Percentiles rank a stretch among this genome's conserved stretches.
Conservation (phyloP, 2,113 vertebrate species). For the Corythornis madagascariensis region DNA sequence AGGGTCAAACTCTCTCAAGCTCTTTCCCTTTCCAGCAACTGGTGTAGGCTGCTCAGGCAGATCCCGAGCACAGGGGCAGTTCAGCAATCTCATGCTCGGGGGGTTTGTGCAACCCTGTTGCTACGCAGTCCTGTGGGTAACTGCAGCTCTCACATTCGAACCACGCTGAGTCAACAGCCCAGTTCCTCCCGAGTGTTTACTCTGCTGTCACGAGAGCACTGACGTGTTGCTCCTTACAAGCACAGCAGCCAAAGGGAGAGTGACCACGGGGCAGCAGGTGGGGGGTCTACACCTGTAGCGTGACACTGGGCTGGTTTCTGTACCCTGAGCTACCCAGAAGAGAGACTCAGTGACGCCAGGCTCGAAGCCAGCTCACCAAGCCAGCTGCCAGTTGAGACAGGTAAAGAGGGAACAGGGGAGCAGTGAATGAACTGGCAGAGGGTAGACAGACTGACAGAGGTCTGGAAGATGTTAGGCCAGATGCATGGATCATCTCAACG, state of each 20-base stretch:
- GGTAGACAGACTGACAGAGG: background rate
- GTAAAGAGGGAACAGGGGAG: background rate
- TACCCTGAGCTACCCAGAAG: background rate
- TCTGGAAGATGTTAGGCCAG: background rate
- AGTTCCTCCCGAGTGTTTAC: background rate
- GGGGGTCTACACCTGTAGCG: accelerated
- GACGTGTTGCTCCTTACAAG: background rate
- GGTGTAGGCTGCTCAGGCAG: background rate
- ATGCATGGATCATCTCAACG: background rate
- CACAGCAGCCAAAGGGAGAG: background rate
- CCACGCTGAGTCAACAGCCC: background rate
- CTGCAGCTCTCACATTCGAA: background rate
- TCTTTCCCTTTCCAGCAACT: background rate
- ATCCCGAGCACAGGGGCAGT: background rate
- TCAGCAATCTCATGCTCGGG: background rate
- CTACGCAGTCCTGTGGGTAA: accelerated
- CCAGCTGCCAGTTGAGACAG: background rate
- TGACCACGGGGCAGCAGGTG: background rate
- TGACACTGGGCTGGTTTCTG: background rate
- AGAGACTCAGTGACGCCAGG: background rate
- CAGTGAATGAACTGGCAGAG: too few species aligned
- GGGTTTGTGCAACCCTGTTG: background rate
- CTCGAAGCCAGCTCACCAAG: background rate
- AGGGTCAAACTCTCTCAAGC: background rate
- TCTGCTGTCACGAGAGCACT: background rate